These are phyloP conservation scores for Trachelipus rathkii DNA, from an alignment of 1,140 invertebrate genomes.

Conservation along the genomic window DNA sequence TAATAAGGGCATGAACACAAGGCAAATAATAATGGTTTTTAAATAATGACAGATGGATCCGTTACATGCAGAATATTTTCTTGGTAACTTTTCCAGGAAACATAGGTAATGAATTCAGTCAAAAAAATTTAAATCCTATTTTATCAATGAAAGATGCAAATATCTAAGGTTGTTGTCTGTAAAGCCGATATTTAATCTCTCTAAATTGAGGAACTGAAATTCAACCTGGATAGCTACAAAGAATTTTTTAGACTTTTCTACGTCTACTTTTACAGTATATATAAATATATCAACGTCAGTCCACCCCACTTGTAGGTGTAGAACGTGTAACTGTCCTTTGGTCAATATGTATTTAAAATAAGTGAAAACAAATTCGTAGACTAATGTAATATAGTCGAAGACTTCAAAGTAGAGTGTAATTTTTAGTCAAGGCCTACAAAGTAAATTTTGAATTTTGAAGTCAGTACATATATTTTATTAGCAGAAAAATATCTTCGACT, in stretches of 20 bases:
- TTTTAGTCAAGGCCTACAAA: too few relatives aligned
- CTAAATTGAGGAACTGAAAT: too few relatives aligned
- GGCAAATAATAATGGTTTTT: background rate
- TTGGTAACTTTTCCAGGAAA: background rate
- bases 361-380: too few relatives aligned
- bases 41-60: background rate
- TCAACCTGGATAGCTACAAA: constrained; percentile 6
- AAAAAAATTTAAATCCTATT: background rate
- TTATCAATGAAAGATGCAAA: too few relatives aligned
- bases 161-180: too few relatives aligned
- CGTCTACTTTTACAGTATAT: background rate
- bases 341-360: too few relatives aligned
- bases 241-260: background rate
- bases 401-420: too few relatives aligned
- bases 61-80: constrained; percentile 5
- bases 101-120: background rate
- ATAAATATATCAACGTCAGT: background rate
- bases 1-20: constrained; percentile 3
- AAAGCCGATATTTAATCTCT: too few relatives aligned
- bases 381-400: too few relatives aligned
- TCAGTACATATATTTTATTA: too few relatives aligned
- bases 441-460: too few relatives aligned
- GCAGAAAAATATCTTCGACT: background rate
- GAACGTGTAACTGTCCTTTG: background rate
- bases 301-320: constrained; percentile 7